Base-by-base conservation (phyloP, 92 coral and sea anemone species). In the Zoanthus sansibaricus region DNA sequence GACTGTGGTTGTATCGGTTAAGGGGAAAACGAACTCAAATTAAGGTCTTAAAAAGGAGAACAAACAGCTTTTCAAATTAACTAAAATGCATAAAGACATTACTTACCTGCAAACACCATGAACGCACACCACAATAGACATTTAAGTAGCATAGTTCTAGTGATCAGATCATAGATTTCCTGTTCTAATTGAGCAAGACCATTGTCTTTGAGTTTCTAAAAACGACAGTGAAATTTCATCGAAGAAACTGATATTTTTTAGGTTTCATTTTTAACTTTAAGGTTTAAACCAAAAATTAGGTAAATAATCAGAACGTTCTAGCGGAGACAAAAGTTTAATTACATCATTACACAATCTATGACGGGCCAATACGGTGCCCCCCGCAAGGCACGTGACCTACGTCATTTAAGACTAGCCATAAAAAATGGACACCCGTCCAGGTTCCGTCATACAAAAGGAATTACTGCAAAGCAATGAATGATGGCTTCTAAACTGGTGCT, bases 391-490 rank as follows among this genome's bases (percentile, higher is more conserved):
- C 85, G 85, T 80, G 85, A 66, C 58, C 75, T 66, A 49, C 85
- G 72, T 49, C 85, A 80, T 67, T 61, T 61, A 20, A 59, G 33
- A 77, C 61, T 62, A 21, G 66, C 33, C 21, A 46, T 1, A 21
- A 56, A 87, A 73, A 73, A 75, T 30, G 79, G 49, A 71, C 88
- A 89, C 87, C 85, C 47, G 92, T 47, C 88, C 68, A 16, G 14
- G 66, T 93, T 89, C 86, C 91, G 96, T 94, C 96, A 94, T 94
- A 84, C 61, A 75, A 77, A 88, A 90, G 76, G 95, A 92, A 94
- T 94, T 88, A n/a, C 6, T 80, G 46, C 47, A 67, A 62, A 56
- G 55, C 85, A 80, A 52, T 25, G 55, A 80, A 80, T 74, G 66
- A 80, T 80, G 73, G 75, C 32, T 80, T 45, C 46, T 20, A 67